These are phyloP conservation scores for Sarcophaga rosellei DNA, from an alignment of 2,888 invertebrate genomes.

Conservation along the genomic window DNA sequence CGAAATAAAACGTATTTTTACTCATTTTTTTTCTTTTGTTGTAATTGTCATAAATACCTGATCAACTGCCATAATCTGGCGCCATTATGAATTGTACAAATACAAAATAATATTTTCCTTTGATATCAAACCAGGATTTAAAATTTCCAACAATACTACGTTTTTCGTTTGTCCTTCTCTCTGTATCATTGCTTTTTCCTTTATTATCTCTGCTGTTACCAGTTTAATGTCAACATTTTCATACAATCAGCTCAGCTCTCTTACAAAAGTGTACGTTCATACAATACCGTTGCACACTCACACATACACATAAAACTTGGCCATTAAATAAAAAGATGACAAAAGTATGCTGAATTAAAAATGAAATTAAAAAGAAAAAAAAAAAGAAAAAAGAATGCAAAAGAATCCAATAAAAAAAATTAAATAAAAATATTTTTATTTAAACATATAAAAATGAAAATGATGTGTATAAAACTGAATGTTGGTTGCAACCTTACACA, in stretches of 20 bases:
- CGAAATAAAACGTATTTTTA: neutral
- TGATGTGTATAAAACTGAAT: slow-evolving; percentile 36
- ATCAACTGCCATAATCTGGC: slow-evolving; percentile 26
- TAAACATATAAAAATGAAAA: slow-evolving; percentile 44
- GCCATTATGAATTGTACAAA: slow-evolving; percentile 21
- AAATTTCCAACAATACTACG: neutral
- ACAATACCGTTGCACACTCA: neutral
- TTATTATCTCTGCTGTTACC: neutral
- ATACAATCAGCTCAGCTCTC: slow-evolving; percentile 9
- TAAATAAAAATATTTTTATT: neutral
- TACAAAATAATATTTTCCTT: neutral
- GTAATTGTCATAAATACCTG: slow-evolving; percentile 49
- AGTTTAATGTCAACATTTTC: slow-evolving; percentile 35
- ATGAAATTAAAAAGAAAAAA: neutral
- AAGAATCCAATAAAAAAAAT: slow-evolving; percentile 14
- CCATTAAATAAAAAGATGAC: slow-evolving; percentile 37
- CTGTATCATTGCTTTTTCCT: neutral
- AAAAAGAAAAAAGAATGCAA: neutral
- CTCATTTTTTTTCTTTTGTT: neutral
- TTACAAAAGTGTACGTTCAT: neutral
- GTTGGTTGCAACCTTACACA: neutral
- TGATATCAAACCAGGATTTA: slow-evolving; percentile 15
- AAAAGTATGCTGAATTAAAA: neutral
- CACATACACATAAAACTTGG: slow-evolving; percentile 20
- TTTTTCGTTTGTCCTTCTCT: too few species aligned